Base-by-base conservation (phyloP, 2,888 invertebrate genomes). In the Hemithea aestivaria region DNA sequence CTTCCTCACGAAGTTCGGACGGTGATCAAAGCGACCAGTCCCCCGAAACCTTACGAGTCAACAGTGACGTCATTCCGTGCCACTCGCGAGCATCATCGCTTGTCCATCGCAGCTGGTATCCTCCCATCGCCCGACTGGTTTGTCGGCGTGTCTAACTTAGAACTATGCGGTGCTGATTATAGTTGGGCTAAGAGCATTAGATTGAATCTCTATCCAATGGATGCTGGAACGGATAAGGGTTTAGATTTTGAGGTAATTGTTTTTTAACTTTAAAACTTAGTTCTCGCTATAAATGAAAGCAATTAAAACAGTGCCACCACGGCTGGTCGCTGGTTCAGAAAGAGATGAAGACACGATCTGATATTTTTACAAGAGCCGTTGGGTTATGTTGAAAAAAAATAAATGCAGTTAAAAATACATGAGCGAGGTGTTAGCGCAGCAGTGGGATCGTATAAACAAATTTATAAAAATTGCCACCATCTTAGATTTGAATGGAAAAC, bases 201-300 rank as follows among this genome's bases (percentile, higher is more conserved):
- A 2, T 89, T 98, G 22, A 96, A 98, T 78, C 87, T 99, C 7
- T 96, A 93, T 66, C 98, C 98, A 0, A 94, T 95, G 83, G 99
- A 99, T 78, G 97, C 97, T 27, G 99, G 99, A 0, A 98, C 97
- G 0, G 98, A 99, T 62, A 91, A 92, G 60, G 99, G 99, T 1
- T 90, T 94, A 10, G 92, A 93, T 5, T 99, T 99, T 66, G 93
- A 94, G 90, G 95, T 94, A 68, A 79, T n/a, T n/a, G 72, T 16
- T 32, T 24, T 11, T 37, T 27, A 10, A 28, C 29, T 7, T 29
- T 23, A 7, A 10, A 20, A 21, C 10, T 16, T 16, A 2, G 16
- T 16, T 16, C 16, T 16, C 16, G 16, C 16, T 16, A n/a, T n/a
- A n/a, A n/a, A n/a, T n/a, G n/a, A n/a, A n/a, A n/a, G n/a, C n/a